Percentiles rank a stretch among this genome's conserved stretches.
These are phyloP conservation scores for Sarcophaga carnaria DNA, from an alignment of 2,888 invertebrate genomes.

Conservation along the genomic window DNA sequence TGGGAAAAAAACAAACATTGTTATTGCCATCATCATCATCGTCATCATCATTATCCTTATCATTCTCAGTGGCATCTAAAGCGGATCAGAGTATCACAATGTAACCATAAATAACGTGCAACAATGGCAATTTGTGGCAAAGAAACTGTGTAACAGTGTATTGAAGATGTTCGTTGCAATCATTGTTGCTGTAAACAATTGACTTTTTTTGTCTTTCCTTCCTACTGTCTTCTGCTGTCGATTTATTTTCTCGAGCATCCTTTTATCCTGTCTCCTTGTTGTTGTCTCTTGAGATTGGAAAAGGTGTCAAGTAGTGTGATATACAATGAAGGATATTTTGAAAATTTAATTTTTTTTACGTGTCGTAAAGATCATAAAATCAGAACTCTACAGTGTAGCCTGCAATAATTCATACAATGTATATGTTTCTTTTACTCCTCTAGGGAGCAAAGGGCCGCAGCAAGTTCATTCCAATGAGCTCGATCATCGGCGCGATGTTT, in stretches of 20 bases:
- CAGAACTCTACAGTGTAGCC: conserved; percentile 20
- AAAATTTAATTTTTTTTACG: background rate
- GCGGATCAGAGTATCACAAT: conserved; percentile 43
- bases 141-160: conserved; percentile 51
- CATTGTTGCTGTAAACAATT: conserved; percentile 28
- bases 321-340: conserved; percentile 13
- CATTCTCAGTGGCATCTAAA: no score
- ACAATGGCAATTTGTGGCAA: conserved; percentile 66
- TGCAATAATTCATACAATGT: conserved; percentile 8
- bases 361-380: background rate
- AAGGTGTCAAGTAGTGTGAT: conserved; percentile 63
- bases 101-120: conserved; percentile 66
- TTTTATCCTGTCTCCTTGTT: no score
- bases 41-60: conserved; percentile 49
- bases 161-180: conserved; percentile 25
- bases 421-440: no score
- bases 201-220: conserved; percentile 38
- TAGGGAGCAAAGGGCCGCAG: no score
- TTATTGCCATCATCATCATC: conserved; percentile 48
- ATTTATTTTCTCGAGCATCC: no score
- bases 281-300: conserved; percentile 26
- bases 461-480: no score
- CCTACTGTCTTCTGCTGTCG: background rate
- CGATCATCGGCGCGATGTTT: no score
- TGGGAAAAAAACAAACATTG: conserved; percentile 36